A percentile compares a stretch with the other conserved stretches of the same genome.
Evolutionary conservation across 1,140 invertebrate species (phyloP).

Genomic region (Periplaneta americana): DNA sequence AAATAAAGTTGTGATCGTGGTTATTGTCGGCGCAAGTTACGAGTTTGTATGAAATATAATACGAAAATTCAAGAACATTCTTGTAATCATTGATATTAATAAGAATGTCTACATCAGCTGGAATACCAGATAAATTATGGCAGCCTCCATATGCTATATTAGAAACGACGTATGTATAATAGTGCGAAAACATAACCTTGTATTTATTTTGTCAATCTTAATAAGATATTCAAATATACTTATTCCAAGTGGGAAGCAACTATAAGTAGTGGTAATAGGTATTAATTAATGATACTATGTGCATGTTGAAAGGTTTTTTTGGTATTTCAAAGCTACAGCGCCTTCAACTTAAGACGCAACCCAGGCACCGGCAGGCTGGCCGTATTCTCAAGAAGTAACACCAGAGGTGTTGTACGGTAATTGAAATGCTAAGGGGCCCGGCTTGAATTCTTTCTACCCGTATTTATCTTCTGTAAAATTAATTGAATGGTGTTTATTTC

Average conservation of each 20-base stretch:
- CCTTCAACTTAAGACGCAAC: too few relatives aligned
- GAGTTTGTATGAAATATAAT: too few relatives aligned
- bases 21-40: too few relatives aligned
- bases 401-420: too few relatives aligned
- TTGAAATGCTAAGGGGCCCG: background rate
- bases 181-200: background rate
- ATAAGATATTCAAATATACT: background rate
- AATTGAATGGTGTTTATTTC: too few relatives aligned
- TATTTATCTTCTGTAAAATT: too few relatives aligned
- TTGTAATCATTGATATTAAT: background rate
- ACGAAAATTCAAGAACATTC: too few relatives aligned
- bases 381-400: too few relatives aligned
- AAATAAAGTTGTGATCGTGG: too few relatives aligned
- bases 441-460: background rate
- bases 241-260: background rate
- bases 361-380: too few relatives aligned
- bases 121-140: slow-evolving; percentile 80
- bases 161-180: slow-evolving; percentile 66
- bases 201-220: background rate
- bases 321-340: background rate
- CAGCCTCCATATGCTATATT: slow-evolving; percentile 74
- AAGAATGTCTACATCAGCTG: slow-evolving; percentile 30
- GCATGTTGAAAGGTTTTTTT: background rate
- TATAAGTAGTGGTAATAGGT: background rate
- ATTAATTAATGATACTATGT: background rate